phyloP scores from a whole-genome alignment of 2,888 invertebrate species.

The Eupithecia dodoneata region DNA sequence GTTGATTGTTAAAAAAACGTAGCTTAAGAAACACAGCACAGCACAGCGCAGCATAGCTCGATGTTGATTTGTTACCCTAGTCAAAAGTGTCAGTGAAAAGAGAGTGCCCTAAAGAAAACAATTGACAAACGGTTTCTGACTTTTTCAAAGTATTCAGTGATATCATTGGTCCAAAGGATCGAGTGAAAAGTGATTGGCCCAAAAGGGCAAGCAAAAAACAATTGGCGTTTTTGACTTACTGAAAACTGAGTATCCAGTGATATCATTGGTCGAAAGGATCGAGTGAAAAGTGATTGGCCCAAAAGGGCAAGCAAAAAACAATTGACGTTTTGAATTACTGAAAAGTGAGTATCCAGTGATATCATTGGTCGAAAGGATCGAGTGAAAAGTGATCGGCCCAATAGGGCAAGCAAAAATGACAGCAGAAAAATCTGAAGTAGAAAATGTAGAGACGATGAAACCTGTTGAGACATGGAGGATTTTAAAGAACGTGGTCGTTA shows the following conservation, averaged over 20 bases:
- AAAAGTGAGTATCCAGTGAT: neutral
- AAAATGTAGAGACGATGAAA: constrained; percentile 40
- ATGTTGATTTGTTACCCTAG: too few species aligned
- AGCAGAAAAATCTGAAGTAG: constrained; percentile 34
- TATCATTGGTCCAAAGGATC: neutral
- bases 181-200: too few species aligned
- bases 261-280: neutral
- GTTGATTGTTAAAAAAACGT: too few species aligned
- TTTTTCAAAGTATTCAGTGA: neutral
- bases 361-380: neutral
- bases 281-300: too few species aligned
- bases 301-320: too few species aligned
- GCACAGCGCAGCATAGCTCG: too few species aligned
- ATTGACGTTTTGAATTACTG: neutral
- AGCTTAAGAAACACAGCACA: too few species aligned
- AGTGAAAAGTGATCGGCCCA: neutral
- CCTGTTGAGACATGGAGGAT: constrained; percentile 71
- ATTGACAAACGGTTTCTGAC: neutral
- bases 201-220: too few species aligned
- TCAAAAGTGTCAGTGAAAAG: neutral
- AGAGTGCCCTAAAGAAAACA: neutral
- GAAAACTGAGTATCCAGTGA: neutral
- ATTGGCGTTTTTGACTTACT: neutral
- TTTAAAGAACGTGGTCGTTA: constrained; percentile 75
- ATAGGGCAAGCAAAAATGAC: constrained; percentile 40